Conservation (phyloP, 2,888 invertebrate species). For the Apeira syringaria region DNA sequence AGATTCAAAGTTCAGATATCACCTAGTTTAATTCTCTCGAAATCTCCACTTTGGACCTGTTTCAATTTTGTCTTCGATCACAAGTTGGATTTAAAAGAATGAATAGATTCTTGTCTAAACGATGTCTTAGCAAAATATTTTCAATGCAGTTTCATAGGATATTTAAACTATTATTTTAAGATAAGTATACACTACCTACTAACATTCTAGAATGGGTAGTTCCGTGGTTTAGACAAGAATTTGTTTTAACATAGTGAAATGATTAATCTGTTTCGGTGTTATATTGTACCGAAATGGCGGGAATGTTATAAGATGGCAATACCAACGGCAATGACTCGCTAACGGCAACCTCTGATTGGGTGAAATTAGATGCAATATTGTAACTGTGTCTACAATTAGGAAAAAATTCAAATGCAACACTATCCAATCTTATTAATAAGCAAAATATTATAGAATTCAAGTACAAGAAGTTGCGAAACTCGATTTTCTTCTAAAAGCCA, state of each 20-base stretch:
- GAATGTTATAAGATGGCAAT: constrained; percentile 28
- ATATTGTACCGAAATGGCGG: constrained; percentile 21
- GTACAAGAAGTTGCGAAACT: constrained; percentile 46
- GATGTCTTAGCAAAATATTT: constrained; percentile 23
- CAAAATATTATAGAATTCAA: constrained; percentile 65
- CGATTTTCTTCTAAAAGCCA: constrained; percentile 26
- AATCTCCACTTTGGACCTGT: constrained; percentile 21
- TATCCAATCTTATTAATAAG: constrained; percentile 69
- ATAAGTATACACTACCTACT: constrained; percentile 27
- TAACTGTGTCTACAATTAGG: constrained; percentile 31
- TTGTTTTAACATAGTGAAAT: constrained; percentile 14
- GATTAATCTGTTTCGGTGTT: constrained; percentile 6
- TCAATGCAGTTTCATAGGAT: constrained; percentile 27
- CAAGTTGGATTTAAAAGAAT: constrained; percentile 36
- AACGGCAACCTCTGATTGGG: constrained; percentile 32
- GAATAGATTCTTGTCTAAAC: constrained; percentile 12
- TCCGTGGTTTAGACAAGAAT: constrained; percentile 22
- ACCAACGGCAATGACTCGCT: constrained; percentile 39
- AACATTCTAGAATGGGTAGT: constrained; percentile 27
- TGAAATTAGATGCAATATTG: constrained; percentile 28
- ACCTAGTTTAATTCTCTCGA: constrained; percentile 32
- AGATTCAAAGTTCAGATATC: constrained; percentile 25
- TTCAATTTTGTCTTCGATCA: constrained; percentile 37
- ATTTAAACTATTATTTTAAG: constrained; percentile 29
- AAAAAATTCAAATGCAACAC: constrained; percentile 52